Conservation (phyloP, 2,113 vertebrate species). For the Ondatra zibethicus region DNA sequence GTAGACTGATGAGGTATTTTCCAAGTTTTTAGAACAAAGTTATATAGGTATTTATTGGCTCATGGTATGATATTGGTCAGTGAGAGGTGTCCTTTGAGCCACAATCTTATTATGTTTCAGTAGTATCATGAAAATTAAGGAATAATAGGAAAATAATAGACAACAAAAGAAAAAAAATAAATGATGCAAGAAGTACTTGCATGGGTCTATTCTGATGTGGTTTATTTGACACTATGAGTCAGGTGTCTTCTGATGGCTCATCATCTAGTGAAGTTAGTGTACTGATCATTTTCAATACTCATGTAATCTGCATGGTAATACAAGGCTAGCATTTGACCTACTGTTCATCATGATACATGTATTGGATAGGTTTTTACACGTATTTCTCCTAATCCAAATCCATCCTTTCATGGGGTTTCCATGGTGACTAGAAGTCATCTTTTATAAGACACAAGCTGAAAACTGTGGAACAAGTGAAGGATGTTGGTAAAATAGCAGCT, state of each 20-base stretch:
- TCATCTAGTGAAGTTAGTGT: not conserved
- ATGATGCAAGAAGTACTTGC: not conserved
- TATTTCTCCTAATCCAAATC: constrained; percentile 45
- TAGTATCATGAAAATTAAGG: not conserved
- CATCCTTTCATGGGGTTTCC: constrained; percentile 3
- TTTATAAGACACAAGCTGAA: constrained; percentile 14
- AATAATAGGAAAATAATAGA: not conserved
- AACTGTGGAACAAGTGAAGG: not conserved
- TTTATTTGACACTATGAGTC: not conserved
- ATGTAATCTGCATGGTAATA: not conserved
- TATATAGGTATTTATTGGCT: not conserved
- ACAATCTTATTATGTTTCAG: not conserved
- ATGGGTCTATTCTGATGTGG: not conserved
- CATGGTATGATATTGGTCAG: not conserved
- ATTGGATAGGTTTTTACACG: not conserved
- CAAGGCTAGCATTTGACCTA: not conserved
- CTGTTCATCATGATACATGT: not conserved
- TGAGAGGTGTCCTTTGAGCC: not conserved
- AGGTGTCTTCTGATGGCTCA: not conserved
- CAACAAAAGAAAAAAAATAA: not conserved
- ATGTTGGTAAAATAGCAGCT: not conserved
- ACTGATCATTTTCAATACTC: not conserved
- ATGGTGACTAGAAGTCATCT: constrained; percentile 15
- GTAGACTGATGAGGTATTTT: constrained; percentile 20
- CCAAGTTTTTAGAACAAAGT: constrained; percentile 14